Evolutionary conservation across 2,888 invertebrate species (phyloP).

Genomic region (Cepaea hortensis): DNA sequence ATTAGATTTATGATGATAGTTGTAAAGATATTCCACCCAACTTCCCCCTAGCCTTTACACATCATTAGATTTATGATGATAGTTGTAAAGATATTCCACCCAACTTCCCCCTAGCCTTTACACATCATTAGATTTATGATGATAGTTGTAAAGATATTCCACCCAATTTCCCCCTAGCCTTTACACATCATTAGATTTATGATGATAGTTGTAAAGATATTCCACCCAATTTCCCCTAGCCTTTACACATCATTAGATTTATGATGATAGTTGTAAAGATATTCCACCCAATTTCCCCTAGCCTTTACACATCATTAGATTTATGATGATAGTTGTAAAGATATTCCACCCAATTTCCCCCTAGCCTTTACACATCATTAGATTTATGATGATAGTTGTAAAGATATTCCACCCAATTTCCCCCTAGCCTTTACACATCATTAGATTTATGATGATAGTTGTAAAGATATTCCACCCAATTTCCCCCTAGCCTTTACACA

Average conservation of each 20-base stretch:
- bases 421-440: too few species aligned
- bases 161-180: too few species aligned
- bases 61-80: background rate
- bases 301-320: too few species aligned
- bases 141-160: background rate
- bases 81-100: background rate
- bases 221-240: too few species aligned
- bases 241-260: too few species aligned
- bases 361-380: too few species aligned
- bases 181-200: too few species aligned
- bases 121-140: background rate
- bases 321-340: background rate
- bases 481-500: too few species aligned
- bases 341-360: too few species aligned
- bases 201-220: background rate
- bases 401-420: background rate
- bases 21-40: background rate
- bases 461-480: background rate
- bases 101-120: too few species aligned
- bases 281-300: too few species aligned
- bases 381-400: background rate
- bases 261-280: background rate
- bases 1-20: background rate
- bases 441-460: background rate
- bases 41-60: too few species aligned